Base-by-base conservation (phyloP, 2,888 invertebrate species). In the Nephrotoma appendiculata region DNA sequence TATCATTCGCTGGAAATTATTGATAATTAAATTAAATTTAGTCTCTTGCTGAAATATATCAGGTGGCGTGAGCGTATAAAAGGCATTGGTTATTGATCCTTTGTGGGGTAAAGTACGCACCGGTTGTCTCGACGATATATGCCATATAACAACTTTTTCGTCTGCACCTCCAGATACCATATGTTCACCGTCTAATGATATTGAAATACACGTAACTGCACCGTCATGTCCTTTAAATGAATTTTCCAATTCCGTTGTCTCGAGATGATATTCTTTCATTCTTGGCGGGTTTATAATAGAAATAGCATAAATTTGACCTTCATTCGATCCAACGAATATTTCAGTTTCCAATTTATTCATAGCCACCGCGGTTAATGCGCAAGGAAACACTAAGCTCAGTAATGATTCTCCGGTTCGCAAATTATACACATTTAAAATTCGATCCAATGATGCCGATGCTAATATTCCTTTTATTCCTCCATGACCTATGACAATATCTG, bases 381-480 rank as follows among this genome's bases (percentile, higher is more conserved):
- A 93, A 88, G 95, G 94, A 90, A 96, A 96, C 0, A 97, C 93
- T 57, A 98, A 90, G 87, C 95, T 95, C 0, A 96, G 90, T 57
- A 98, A 91, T 88, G 96, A 90, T 71, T 92, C 92, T 41, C 97
- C 97, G 43, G 93, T 93, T 12, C 93, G 90, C 11, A 98, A 90
- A 88, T 96, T 95, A 91, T 97, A 98, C 31, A 98, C 93, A 91
- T 96, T 96, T 89, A 96, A 96, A 9, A 96, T 96, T 89, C 96
- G 94, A 90, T 98, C 98, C 86, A 94, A 91, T 0, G 98, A 98
- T 4, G 95, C 95, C 0, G 98, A 95, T 86, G 94, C 94, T 87
- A 98, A 91, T 85, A 96, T 93, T 0, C 96, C 94, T 87, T 94
- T 93, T 86, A 94, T 92, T 0, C 96, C 96, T 9, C 94, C 94